These are phyloP conservation scores for Rhinolophus sinicus DNA, from an alignment of 2,113 vertebrate species.

Conservation along the genomic window DNA sequence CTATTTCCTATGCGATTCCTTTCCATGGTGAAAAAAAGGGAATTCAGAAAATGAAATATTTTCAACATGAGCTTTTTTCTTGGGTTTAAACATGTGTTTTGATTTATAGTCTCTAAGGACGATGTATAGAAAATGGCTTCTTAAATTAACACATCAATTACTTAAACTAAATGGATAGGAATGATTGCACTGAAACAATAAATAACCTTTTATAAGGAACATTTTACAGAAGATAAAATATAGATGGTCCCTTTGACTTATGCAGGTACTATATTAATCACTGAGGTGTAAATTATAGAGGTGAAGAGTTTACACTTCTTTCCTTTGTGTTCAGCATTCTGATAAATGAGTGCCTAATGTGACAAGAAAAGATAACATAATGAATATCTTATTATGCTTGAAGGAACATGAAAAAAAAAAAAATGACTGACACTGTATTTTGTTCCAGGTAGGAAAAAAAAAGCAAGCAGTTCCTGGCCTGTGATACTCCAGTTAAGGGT, in stretches of 20 bases:
- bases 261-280: not conserved
- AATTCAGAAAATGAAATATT: constrained; percentile 32
- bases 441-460: constrained; percentile 86
- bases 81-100: constrained; percentile 12
- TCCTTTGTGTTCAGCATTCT: constrained; percentile 44
- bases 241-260: constrained; percentile 4
- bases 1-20: not conserved
- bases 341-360: constrained; percentile 59
- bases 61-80: not conserved
- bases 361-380: constrained; percentile 70
- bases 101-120: not conserved
- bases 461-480: constrained; percentile 82
- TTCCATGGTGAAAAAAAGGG: not conserved
- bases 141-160: constrained; percentile 45
- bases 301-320: constrained; percentile 51
- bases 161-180: constrained; percentile 23
- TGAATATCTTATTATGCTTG: constrained; percentile 62
- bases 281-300: constrained; percentile 57
- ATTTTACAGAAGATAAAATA: constrained; percentile 61
- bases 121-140: not conserved
- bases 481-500: constrained; percentile 59
- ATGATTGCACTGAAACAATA: not conserved
- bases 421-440: constrained; percentile 77
- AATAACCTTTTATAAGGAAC: not conserved
- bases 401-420: constrained; percentile 19